Base-by-base conservation (phyloP, 2,888 invertebrate species). In the Gymnosoma rotundatum region DNA sequence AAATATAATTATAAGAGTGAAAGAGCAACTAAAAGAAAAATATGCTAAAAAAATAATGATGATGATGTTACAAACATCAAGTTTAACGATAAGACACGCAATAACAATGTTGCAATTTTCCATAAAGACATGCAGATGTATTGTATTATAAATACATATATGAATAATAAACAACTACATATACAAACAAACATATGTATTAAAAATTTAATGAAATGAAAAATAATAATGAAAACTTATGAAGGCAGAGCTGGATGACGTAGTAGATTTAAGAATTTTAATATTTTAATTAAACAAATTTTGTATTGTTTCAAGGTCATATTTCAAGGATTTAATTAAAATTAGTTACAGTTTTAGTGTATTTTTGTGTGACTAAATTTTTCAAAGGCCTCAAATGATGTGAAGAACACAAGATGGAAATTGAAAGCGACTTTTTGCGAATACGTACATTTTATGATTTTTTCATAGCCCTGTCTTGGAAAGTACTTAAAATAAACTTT, bases 21-120 rank as follows among this genome's bases (percentile, higher is more conserved):
- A 70, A 78, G 54, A 67, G 54, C n/a, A 56, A 25, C 16, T 38
- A 50, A 64, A 12, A 32, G 58, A n/a, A 18, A 80, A 78, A 42
- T 50, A 52, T 56, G 73, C 60, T 38, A 50, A 25, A 25, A 25
- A 2, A 25, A 25, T 50, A 74, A 64, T 21, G 21, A 48, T 70
- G 63, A 50, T 76, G 80, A 76, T 73, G 61, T 72, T 67, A 50
- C n/a, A 73, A 72, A 58, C 61, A 70, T 78, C 58, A 50, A 38
- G 52, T 78, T 76, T 45, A 36, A 60, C 69, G 84, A 84, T 84
- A 84, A 84, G 78, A 81, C 84, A 84, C 81, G 84, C 84, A 81
- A 74, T 50, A 74, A 74, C 63, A 81, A 84, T 78, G 74, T 78
- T 84, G 81, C 81, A 81, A 70, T 78, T 74, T 81, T 76, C 54